These are phyloP conservation scores for Semotilus atromaculatus DNA, from an alignment of 2,797 vertebrate species.

Conservation along the genomic window DNA sequence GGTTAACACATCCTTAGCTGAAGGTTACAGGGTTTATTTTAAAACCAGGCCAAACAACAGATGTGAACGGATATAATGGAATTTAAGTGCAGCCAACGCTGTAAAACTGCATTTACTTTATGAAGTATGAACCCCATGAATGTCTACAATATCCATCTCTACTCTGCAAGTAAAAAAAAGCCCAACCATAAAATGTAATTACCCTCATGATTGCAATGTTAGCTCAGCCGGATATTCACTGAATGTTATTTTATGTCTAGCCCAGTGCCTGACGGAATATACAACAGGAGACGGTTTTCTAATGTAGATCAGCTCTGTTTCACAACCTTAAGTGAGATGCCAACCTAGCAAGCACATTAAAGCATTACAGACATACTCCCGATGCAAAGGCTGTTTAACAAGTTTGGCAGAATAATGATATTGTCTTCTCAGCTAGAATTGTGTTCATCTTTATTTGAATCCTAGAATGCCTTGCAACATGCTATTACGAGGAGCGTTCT, in stretches of 20 bases:
- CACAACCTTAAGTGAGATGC: neutral
- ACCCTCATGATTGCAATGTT: conserved; percentile 5
- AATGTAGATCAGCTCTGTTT: neutral
- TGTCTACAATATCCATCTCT: conserved; percentile 4
- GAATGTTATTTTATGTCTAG: conserved; percentile 20
- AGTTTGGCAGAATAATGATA: neutral
- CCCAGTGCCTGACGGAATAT: neutral
- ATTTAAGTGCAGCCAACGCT: conserved; percentile 6
- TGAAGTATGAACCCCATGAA: conserved; percentile 18
- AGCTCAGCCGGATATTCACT: conserved; percentile 15
- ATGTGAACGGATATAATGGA: neutral
- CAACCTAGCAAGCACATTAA: neutral
- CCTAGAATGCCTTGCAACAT: neutral
- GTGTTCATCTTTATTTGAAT: neutral
- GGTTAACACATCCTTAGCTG: neutral
- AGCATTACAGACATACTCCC: neutral
- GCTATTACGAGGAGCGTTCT: too few species aligned
- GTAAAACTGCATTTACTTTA: conserved; percentile 13
- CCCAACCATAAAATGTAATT: neutral
- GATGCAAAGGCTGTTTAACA: neutral
- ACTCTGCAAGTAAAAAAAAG: neutral
- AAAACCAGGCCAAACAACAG: conserved; percentile 14
- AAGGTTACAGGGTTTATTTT: neutral
- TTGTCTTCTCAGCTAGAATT: neutral
- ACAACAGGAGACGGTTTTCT: neutral